Evolutionary conservation across 2,888 invertebrate species (phyloP).

Genomic region (Tubulanus polymorphus): DNA sequence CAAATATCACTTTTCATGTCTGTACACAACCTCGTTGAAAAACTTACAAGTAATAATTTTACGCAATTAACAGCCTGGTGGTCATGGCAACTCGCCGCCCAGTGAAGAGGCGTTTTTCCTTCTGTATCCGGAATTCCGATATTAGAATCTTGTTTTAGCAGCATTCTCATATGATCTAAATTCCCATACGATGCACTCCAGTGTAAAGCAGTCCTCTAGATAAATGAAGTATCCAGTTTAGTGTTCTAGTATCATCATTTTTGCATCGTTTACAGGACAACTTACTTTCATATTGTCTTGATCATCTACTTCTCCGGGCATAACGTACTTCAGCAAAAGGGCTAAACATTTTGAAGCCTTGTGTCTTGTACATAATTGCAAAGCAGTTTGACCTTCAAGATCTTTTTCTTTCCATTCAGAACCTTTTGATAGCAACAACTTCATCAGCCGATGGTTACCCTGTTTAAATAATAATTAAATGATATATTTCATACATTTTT

Average conservation of each 20-base stretch:
- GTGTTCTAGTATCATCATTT: not conserved
- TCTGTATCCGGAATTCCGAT: constrained; percentile 53
- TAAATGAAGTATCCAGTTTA: constrained; percentile 6
- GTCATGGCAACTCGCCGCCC: constrained; percentile 49
- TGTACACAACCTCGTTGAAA: too few relatives aligned
- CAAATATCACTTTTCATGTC: too few relatives aligned
- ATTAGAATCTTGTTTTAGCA: constrained; percentile 52
- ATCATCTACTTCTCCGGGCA: constrained; percentile 50
- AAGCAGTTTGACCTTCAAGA: constrained; percentile 49
- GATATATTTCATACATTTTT: too few relatives aligned
- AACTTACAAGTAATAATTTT: constrained; percentile 46
- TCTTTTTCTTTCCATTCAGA: constrained; percentile 49
- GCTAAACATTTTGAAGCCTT: constrained; percentile 50
- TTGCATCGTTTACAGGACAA: constrained; percentile 1
- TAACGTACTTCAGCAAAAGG: constrained; percentile 46
- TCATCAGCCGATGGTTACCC: constrained; percentile 47
- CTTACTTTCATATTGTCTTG: constrained; percentile 52
- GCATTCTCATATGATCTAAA: constrained; percentile 49
- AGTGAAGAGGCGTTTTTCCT: constrained; percentile 54
- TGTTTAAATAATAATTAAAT: constrained; percentile 20
- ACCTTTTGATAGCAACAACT: constrained; percentile 45
- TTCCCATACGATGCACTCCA: constrained; percentile 53
- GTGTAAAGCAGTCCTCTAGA: constrained; percentile 52
- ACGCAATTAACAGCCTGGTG: constrained; percentile 48
- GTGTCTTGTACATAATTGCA: constrained; percentile 51